These are phyloP conservation scores for Poeciliopsis retropinna DNA, from an alignment of 2,113 vertebrate genomes.

Conservation along the genomic window DNA sequence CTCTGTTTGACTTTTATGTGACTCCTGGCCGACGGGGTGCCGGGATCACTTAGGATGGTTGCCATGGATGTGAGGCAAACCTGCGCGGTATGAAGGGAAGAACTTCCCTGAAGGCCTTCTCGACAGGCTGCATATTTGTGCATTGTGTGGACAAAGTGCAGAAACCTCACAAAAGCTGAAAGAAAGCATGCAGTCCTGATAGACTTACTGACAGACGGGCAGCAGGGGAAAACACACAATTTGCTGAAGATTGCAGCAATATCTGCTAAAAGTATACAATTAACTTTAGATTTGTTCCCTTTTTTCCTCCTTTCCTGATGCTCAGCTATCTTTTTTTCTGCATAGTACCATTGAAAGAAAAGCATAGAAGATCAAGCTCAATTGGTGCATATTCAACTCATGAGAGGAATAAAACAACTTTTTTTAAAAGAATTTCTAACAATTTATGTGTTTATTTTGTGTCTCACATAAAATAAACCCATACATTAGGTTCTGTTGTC, in stretches of 20 bases:
- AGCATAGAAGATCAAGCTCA: not conserved
- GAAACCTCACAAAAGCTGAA: conserved; percentile 55
- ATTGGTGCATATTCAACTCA: no score
- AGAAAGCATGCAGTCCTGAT: conserved; percentile 58
- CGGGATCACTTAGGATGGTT: conserved; percentile 61
- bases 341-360: not conserved
- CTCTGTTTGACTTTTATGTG: conserved; percentile 52
- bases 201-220: conserved; percentile 49
- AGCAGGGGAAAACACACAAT: not conserved
- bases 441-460: conserved; percentile 10
- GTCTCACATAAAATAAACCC: conserved; percentile 18
- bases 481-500: conserved; percentile 33
- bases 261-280: conserved; percentile 11
- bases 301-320: conserved; percentile 11
- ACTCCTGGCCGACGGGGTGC: conserved; percentile 38
- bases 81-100: conserved; percentile 46
- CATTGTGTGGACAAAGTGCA: conserved; percentile 52
- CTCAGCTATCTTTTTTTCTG: conserved; percentile 21
- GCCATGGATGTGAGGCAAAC: conserved; percentile 71
- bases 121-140: conserved; percentile 65
- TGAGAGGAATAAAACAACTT: no score
- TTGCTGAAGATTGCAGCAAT: conserved; percentile 27
- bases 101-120: conserved; percentile 55
- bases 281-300: not conserved
- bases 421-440: no score